Evolutionary conservation across 1,140 invertebrate genomes (phyloP).

Genomic region (Bradysia coprophila): DNA sequence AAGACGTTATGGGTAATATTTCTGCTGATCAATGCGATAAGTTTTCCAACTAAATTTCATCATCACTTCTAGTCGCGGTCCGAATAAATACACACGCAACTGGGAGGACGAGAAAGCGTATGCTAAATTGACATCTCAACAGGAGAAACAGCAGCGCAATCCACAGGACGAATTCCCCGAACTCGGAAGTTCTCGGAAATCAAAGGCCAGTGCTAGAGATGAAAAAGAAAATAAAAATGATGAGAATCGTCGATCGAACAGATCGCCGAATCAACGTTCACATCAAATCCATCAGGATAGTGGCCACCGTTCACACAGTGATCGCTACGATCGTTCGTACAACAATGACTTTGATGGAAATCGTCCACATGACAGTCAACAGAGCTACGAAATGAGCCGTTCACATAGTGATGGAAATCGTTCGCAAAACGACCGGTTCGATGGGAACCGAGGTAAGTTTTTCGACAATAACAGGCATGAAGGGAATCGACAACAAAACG

Average conservation of each 20-base stretch:
- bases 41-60: too few relatives aligned
- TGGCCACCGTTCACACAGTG: too few relatives aligned
- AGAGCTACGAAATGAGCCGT: too few relatives aligned
- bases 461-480: background rate
- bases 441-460: background rate
- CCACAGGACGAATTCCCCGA: slow-evolving; percentile 24
- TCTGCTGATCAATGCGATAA: too few relatives aligned
- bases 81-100: slow-evolving; percentile 76
- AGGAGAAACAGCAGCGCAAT: slow-evolving; percentile 15
- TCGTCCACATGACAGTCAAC: background rate
- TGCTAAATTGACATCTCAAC: slow-evolving; percentile 23
- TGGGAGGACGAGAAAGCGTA: slow-evolving; percentile 88
- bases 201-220: slow-evolving; percentile 8
- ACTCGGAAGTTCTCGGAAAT: slow-evolving; percentile 10
- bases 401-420: background rate
- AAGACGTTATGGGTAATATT: slow-evolving; percentile 60
- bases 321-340: background rate
- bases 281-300: too few relatives aligned
- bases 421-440: background rate
- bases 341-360: background rate
- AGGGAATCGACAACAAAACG: background rate
- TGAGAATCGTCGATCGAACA: background rate
- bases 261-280: background rate
- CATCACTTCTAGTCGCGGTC: slow-evolving; percentile 45
- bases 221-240: slow-evolving; percentile 21